phyloP scores from a whole-genome alignment of 2,113 vertebrate species.

The Nannospalax galili region DNA sequence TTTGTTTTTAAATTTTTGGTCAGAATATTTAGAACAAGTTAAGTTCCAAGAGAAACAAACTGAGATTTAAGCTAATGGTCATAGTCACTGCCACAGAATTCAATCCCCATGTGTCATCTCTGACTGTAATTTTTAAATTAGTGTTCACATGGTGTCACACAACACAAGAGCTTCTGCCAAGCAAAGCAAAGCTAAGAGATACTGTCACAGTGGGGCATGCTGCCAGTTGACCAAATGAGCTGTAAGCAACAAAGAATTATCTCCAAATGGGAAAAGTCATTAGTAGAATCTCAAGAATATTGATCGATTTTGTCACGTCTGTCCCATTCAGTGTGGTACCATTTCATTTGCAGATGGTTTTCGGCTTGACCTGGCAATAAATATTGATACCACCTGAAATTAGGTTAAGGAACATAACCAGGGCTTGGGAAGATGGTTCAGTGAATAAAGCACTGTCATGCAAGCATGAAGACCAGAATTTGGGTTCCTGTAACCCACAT shows the following conservation, averaged over 20 bases:
- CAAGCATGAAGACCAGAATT: not conserved
- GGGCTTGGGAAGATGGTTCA: not conserved
- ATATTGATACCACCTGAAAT: not conserved
- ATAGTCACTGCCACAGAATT: not conserved
- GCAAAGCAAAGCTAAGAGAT: constrained; percentile 60
- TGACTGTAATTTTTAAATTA: constrained; percentile 64
- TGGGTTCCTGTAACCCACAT: too few relatives aligned
- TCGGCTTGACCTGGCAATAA: not conserved
- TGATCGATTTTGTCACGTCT: not conserved
- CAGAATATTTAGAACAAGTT: constrained; percentile 61
- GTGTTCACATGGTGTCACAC: constrained; percentile 29
- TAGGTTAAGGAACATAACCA: not conserved
- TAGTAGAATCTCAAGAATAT: constrained; percentile 29
- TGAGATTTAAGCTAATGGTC: constrained; percentile 46
- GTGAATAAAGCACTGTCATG: not conserved
- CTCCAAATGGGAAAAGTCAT: not conserved
- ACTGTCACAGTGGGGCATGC: constrained; percentile 11
- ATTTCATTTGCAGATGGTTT: constrained; percentile 20
- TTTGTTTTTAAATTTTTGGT: constrained; percentile 53
- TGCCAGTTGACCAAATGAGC: not conserved
- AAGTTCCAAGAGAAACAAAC: constrained; percentile 70
- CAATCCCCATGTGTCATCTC: constrained; percentile 51
- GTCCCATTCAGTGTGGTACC: not conserved
- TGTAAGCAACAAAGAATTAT: not conserved
- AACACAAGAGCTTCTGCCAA: constrained; percentile 49